These are phyloP conservation scores for Gymnothorax javanicus DNA, from an alignment of 2,797 vertebrate genomes.

Conservation along the genomic window DNA sequence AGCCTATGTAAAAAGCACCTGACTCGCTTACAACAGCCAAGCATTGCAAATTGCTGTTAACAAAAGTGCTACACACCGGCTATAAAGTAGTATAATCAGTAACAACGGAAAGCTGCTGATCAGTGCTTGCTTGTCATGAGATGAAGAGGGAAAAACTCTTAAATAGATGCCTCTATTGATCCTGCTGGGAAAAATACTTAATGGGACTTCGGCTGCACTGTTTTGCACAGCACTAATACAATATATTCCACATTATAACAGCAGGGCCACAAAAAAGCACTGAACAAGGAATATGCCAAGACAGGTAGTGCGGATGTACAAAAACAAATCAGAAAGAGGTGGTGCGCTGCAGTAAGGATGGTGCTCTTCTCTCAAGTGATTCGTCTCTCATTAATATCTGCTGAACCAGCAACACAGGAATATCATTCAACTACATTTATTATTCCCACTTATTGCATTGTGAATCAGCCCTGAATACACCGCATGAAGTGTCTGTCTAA, in stretches of 20 bases:
- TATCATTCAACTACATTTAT: neutral
- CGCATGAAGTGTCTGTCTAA: too few species aligned
- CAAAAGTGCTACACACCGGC: too few species aligned
- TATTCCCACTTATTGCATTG: neutral
- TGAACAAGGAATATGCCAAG: neutral
- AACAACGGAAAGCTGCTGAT: neutral
- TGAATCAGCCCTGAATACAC: neutral
- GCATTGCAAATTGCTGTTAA: too few species aligned
- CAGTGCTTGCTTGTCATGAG: neutral
- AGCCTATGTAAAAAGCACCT: too few species aligned
- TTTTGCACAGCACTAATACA: neutral
- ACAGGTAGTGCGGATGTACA: neutral
- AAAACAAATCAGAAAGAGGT: neutral
- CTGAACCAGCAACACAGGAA: neutral
- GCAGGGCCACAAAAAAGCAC: neutral
- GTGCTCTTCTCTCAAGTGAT: neutral
- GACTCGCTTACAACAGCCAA: too few species aligned
- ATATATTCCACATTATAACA: neutral
- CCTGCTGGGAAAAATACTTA: neutral
- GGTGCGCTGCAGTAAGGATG: neutral
- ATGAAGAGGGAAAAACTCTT: neutral
- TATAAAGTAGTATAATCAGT: neutral
- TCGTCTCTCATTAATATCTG: neutral
- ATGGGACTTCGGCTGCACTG: neutral
- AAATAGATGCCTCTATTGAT: neutral